Percentiles rank a stretch among this genome's conserved stretches.
phyloP scores from a whole-genome alignment of 2,797 vertebrate species.

The Chelidonichthys spinosus region DNA sequence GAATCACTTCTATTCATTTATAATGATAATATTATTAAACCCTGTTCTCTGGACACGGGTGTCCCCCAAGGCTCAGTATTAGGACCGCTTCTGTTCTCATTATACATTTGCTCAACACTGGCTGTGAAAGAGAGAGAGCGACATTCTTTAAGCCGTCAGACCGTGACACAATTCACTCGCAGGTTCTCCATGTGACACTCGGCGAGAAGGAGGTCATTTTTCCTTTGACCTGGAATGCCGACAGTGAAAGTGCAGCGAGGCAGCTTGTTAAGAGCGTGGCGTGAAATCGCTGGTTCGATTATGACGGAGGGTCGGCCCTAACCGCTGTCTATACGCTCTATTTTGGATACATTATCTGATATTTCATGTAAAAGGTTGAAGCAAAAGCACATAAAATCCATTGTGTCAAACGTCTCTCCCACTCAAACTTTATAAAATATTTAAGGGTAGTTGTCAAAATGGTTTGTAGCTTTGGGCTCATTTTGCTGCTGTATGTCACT shows the following conservation, averaged over 20 bases:
- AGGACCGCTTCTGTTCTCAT: too few relatives aligned
- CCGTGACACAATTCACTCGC: slow-evolving; percentile 51
- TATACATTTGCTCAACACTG: slow-evolving; percentile 56
- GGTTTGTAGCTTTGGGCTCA: not conserved
- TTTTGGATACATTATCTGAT: not conserved
- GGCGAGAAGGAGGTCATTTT: slow-evolving; percentile 52
- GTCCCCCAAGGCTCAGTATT: too few relatives aligned
- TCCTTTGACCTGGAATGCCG: slow-evolving; percentile 44
- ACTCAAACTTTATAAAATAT: too few relatives aligned
- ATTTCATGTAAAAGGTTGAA: not conserved
- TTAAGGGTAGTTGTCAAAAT: too few relatives aligned
- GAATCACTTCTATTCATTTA: too few relatives aligned
- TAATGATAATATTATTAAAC: too few relatives aligned
- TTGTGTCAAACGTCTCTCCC: too few relatives aligned
- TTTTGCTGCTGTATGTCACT: not conserved
- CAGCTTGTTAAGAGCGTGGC: slow-evolving; percentile 57
- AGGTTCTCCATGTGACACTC: slow-evolving; percentile 43
- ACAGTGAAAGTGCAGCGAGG: slow-evolving; percentile 54
- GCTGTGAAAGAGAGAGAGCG: slow-evolving; percentile 43
- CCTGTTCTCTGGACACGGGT: too few relatives aligned
- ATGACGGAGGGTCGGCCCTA: slow-evolving; percentile 36
- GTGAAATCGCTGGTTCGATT: slow-evolving; percentile 64
- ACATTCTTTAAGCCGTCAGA: slow-evolving; percentile 47
- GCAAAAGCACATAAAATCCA: not conserved
- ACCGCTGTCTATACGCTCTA: not conserved